A percentile compares a stretch with the other conserved stretches of the same genome.
Evolutionary conservation across 37 sponge, comb jelly and placozoan genomes (phyloP).

Genomic region (Petrosia ficiformis): DNA sequence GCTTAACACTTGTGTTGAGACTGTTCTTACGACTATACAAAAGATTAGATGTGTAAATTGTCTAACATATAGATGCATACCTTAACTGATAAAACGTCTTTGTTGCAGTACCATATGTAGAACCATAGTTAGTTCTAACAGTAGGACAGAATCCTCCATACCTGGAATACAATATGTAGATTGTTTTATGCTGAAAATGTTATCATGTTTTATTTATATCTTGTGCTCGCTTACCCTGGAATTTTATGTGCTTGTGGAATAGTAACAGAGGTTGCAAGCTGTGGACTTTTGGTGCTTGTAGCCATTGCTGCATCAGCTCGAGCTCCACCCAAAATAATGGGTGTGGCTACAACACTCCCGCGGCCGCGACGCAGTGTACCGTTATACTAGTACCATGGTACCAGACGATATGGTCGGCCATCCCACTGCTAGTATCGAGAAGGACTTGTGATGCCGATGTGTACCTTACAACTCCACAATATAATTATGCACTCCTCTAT

Average conservation of each 20-base stretch:
- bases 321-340: constrained; percentile 4
- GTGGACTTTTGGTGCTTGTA: not conserved
- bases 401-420: no score
- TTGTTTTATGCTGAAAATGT: not conserved
- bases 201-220: not conserved
- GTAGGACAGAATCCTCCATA: not conserved
- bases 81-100: not conserved
- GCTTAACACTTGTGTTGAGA: not conserved
- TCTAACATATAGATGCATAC: not conserved
- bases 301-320: not conserved
- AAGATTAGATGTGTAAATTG: not conserved
- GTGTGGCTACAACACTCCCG: no score
- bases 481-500: not conserved
- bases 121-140: not conserved
- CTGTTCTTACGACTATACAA: not conserved
- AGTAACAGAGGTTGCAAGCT: not conserved
- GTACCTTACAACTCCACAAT: not conserved
- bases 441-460: not conserved
- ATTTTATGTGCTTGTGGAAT: not conserved
- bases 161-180: no score
- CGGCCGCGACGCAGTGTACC: no score
- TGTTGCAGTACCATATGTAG: not conserved
- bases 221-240: not conserved
- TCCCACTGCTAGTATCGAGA: no score
- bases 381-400: no score